Conservation (phyloP, 92 coral and sea anemone genomes). For the Anthopleura xanthogrammica region DNA sequence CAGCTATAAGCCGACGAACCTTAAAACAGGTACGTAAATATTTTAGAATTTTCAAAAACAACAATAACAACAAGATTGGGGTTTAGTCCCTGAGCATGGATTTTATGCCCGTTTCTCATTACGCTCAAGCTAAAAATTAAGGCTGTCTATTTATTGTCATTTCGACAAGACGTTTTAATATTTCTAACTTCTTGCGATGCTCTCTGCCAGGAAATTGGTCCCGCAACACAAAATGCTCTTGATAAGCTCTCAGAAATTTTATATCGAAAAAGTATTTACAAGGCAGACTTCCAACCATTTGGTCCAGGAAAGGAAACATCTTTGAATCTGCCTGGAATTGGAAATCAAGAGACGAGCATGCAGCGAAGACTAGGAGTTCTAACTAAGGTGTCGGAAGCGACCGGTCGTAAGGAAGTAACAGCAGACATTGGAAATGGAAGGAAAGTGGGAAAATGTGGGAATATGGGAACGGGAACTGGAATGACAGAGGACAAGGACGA, state of each 20-base stretch:
- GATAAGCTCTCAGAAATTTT: conserved; percentile 53
- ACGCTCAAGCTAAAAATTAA: too few relatives aligned
- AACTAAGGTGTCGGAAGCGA: neutral
- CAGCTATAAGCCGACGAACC: conserved; percentile 26
- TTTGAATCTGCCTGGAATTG: neutral
- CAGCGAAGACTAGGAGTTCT: neutral
- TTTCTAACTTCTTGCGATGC: neutral
- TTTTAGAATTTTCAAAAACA: too few relatives aligned
- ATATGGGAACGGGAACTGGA: neutral
- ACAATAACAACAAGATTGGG: too few relatives aligned
- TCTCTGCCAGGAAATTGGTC: conserved; percentile 43
- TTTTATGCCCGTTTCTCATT: too few relatives aligned
- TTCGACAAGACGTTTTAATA: too few relatives aligned
- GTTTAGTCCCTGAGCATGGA: neutral
- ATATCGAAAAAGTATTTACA: conserved; percentile 61
- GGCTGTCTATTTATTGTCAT: too few relatives aligned
- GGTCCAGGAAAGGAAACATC: neutral
- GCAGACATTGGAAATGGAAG: neutral
- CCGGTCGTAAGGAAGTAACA: neutral
- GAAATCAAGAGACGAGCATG: neutral
- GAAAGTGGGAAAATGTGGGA: neutral
- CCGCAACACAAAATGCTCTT: conserved; percentile 56
- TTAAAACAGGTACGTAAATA: conserved; percentile 32
- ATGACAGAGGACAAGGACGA: neutral
- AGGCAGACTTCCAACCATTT: conserved; percentile 12